Percentiles rank a stretch among this genome's conserved stretches.
Evolutionary conservation across 37 sponge, comb jelly and placozoan species (phyloP).

Genomic region (Hormiphora californensis): DNA sequence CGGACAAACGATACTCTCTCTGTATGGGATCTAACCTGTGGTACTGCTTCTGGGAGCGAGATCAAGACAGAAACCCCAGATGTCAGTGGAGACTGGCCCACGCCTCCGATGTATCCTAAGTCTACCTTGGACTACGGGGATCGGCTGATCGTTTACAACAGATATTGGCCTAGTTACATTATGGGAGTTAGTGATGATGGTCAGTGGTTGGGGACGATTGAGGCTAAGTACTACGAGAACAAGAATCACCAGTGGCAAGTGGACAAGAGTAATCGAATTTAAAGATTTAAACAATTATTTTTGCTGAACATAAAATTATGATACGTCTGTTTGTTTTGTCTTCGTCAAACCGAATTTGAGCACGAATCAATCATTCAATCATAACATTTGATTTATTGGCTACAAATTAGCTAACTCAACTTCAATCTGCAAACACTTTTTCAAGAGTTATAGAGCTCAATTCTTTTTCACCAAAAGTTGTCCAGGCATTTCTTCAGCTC

Average conservation of each 20-base stretch:
- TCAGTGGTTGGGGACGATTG: not conserved
- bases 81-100: conserved; percentile 16
- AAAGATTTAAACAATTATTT: too few species aligned
- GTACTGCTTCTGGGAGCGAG: not conserved
- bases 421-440: too few species aligned
- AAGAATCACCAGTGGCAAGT: not conserved
- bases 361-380: too few species aligned
- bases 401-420: too few species aligned
- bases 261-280: not conserved
- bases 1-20: too few species aligned
- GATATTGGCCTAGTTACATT: not conserved
- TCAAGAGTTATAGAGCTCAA: too few species aligned
- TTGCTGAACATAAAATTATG: too few species aligned
- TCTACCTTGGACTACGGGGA: not conserved
- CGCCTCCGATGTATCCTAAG: not conserved
- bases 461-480: too few species aligned
- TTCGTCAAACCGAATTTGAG: too few species aligned
- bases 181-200: conserved; percentile 4
- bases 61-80: not conserved
- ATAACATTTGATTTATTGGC: too few species aligned
- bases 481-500: too few species aligned
- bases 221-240: not conserved
- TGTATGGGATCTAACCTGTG: not conserved
- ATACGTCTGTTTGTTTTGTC: too few species aligned
- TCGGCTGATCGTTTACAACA: not conserved